Evolutionary conservation across 2,888 invertebrate genomes (phyloP).

Genomic region (Ornithoptera priamus): DNA sequence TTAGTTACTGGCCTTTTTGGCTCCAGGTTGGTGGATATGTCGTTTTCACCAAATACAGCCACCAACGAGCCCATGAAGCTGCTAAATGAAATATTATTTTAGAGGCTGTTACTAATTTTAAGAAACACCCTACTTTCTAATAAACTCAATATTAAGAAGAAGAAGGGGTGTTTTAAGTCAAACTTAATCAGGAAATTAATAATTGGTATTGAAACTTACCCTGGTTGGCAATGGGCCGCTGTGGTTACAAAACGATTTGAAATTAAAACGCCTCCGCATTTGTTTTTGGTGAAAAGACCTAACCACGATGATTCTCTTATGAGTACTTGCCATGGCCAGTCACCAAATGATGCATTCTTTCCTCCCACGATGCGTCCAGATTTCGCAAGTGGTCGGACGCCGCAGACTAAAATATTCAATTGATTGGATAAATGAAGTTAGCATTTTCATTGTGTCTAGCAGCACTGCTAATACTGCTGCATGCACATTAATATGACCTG

Average conservation of each 20-base stretch:
- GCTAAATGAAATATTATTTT: constrained; percentile 33
- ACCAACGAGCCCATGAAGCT: constrained; percentile 93
- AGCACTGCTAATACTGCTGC: too few relatives aligned
- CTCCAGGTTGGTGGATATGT: constrained; percentile 92
- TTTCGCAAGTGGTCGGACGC: constrained; percentile 89
- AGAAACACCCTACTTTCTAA: too few relatives aligned
- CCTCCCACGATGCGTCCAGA: constrained; percentile 94
- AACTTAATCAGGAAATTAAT: background rate
- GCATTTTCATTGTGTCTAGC: background rate
- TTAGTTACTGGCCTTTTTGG: constrained; percentile 87
- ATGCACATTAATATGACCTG: too few relatives aligned
- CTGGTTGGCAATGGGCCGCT: constrained; percentile 97
- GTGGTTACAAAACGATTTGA: constrained; percentile 92
- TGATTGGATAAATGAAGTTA: background rate
- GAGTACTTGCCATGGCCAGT: constrained; percentile 96
- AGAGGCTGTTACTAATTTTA: background rate
- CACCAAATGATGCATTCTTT: constrained; percentile 90
- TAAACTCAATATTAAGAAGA: too few relatives aligned
- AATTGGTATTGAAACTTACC: constrained; percentile 75
- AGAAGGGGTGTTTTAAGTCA: too few relatives aligned
- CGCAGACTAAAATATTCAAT: constrained; percentile 86
- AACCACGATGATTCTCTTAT: constrained; percentile 96
- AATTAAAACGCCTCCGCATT: constrained; percentile 96
- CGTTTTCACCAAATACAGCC: constrained; percentile 94
- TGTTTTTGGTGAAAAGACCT: constrained; percentile 95